Evolutionary conservation across 2,888 invertebrate genomes (phyloP).

Genomic region (Cephalotes varians): DNA sequence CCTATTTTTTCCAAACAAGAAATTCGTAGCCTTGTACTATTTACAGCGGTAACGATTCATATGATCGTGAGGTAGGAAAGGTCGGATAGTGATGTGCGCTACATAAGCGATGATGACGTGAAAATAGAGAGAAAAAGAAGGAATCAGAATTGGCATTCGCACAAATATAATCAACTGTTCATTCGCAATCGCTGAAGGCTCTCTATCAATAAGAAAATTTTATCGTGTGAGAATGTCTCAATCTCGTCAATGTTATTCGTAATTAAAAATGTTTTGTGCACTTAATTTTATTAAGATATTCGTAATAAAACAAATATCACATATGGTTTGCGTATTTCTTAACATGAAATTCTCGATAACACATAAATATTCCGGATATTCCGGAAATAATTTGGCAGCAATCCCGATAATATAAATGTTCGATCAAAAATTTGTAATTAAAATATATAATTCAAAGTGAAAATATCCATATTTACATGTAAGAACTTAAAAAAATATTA

Average conservation of each 20-base stretch:
- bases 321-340: background rate
- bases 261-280: conserved; percentile 3
- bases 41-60: conserved; percentile 64
- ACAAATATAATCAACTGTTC: conserved; percentile 70
- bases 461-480: background rate
- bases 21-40: conserved; percentile 67
- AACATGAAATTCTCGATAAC: background rate
- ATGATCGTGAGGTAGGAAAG: conserved; percentile 56
- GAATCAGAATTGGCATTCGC: conserved; percentile 53
- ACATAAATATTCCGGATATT: background rate
- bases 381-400: background rate
- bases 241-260: conserved; percentile 21
- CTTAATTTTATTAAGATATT: conserved; percentile 6
- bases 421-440: background rate
- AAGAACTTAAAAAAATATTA: background rate
- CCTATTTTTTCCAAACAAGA: conserved; percentile 61
- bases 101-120: conserved; percentile 36
- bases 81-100: conserved; percentile 18
- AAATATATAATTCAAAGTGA: background rate
- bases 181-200: too few species aligned
- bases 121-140: conserved; percentile 8
- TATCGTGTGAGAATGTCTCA: conserved; percentile 35
- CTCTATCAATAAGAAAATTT: too few species aligned
- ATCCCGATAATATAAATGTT: background rate
- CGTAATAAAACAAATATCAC: background rate